These are phyloP conservation scores for Zoroaster sp. DNA, from an alignment of 53 echinoderm and acorn worm genomes.

Conservation along the genomic window DNA sequence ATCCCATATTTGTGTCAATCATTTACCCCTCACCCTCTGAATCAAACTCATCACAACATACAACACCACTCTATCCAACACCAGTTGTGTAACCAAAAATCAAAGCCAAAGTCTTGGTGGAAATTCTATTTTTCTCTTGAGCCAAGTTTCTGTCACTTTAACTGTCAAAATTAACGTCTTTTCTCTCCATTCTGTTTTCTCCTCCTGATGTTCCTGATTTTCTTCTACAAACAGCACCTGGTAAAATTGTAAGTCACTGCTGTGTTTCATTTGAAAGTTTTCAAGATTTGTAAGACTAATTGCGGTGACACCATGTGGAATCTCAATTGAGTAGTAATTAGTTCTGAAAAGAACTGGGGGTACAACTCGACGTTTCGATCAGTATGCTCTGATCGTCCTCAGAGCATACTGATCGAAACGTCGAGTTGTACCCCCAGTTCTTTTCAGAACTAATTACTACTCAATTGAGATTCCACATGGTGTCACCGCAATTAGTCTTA, in stretches of 20 bases:
- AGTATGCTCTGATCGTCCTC: no score
- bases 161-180: neutral
- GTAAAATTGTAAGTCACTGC: neutral
- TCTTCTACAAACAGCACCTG: neutral
- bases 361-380: no score
- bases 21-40: neutral
- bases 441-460: no score
- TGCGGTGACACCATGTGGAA: no score
- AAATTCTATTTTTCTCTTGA: neutral
- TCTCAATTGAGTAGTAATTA: no score
- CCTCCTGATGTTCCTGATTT: neutral
- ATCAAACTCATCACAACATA: neutral
- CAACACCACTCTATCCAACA: neutral
- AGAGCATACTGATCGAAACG: no score
- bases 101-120: constrained; percentile 26
- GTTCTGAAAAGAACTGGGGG: no score
- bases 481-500: no score
- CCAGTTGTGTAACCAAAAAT: neutral
- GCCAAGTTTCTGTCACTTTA: neutral
- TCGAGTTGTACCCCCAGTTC: no score
- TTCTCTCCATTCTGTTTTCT: neutral
- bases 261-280: neutral
- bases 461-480: no score
- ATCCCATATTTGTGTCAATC: neutral
- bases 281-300: no score